These are phyloP conservation scores for Morpho achilles DNA, from an alignment of 2,888 invertebrate species.

Conservation along the genomic window DNA sequence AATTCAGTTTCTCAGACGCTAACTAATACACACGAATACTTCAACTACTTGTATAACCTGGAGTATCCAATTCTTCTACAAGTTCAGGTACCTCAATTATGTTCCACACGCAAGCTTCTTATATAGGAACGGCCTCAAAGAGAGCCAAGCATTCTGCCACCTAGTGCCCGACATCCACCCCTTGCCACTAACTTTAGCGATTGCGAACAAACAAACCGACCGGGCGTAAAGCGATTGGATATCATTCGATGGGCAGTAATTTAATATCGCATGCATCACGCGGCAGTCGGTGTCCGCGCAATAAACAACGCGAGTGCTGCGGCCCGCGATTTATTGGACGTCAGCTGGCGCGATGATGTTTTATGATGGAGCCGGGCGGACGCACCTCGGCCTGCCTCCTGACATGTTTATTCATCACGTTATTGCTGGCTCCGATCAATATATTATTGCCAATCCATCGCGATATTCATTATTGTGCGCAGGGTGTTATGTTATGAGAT, in stretches of 20 bases:
- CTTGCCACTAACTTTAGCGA: too few species aligned
- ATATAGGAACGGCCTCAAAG: too few species aligned
- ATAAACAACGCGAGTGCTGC: constrained; percentile 20
- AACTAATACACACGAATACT: too few species aligned
- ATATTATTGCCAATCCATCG: background rate
- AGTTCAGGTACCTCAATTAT: too few species aligned
- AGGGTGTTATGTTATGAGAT: too few species aligned
- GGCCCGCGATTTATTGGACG: constrained; percentile 25
- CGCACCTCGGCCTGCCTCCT: background rate
- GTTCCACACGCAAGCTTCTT: too few species aligned
- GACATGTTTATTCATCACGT: constrained; percentile 6
- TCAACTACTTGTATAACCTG: too few species aligned
- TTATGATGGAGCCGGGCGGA: constrained; percentile 28
- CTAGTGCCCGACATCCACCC: too few species aligned
- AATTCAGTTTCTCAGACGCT: too few species aligned
- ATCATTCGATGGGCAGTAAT: constrained; percentile 20
- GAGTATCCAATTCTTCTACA: too few species aligned
- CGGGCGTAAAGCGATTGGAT: constrained; percentile 17
- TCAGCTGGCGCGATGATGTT: constrained; percentile 28
- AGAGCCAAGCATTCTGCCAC: too few species aligned
- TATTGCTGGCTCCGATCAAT: background rate
- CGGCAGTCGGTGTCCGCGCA: constrained; percentile 15
- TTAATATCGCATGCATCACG: constrained; percentile 21
- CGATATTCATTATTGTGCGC: background rate
- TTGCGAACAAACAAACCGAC: constrained; percentile 15